Base-by-base conservation (phyloP, 1,140 invertebrate genomes). In the Sitodiplosis mosellana region DNA sequence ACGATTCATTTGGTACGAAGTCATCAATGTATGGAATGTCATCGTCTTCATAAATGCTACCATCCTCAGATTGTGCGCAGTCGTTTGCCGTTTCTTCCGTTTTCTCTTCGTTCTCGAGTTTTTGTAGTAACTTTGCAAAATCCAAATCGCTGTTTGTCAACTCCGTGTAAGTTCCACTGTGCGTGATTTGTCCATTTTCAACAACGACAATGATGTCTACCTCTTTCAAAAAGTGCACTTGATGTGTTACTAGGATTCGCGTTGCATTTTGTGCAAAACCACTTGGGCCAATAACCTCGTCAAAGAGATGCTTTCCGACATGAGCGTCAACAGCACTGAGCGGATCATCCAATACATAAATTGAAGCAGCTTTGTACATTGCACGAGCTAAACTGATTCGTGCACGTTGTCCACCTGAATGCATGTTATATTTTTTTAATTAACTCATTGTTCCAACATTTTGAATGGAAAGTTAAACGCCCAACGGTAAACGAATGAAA, bases 281-380 rank as follows among this genome's bases (percentile, higher is more conserved):
- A 6, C 52, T 49, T 12, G 61, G 62, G 54, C 64, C 59, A 46
- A 82, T 75, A 36, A 78, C 79, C 48, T 75, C 68, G n/a, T 77
- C 65, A 51, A 80, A 82, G 2, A 82, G 59, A 59, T 80, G 75
- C 45, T 70, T 69, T 0, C 73, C 75, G 14, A 82, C 79, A 51
- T 75, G 73, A 1, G 74, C 64, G 53, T 82, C 79, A 0, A 82
- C 78, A 0, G 84, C 83, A 54, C 80, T 82, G 1, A 87, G 61
- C 0, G 84, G 83, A 66, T 88, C 85, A 57, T 88, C 85, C 2
- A 88, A 61, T 1, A 88, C 58, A 59, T 85, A 87, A 27, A 87
- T 70, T 57, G 84, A 77, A 1, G 77, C 72, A 2, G 75, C 65
- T 56, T 72, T 77, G 53, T 84, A 84, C 33, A 85, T 71, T 7